A percentile compares a stretch with the other conserved stretches of the same genome.
Evolutionary conservation across 1,140 invertebrate genomes (phyloP).

Genomic region (Drosophila punjabiensis): DNA sequence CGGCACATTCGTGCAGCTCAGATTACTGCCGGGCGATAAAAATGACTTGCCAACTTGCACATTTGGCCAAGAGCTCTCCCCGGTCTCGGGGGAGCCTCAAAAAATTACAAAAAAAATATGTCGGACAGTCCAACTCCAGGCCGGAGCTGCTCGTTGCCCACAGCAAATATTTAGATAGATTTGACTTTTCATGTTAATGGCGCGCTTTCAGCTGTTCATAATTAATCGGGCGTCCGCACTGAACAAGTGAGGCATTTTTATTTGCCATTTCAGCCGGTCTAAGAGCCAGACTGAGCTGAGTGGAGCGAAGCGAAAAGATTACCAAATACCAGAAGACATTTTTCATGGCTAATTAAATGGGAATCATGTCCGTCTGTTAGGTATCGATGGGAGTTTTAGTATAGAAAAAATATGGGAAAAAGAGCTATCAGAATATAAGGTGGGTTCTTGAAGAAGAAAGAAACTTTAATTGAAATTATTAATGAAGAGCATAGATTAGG

Average conservation of each 20-base stretch:
- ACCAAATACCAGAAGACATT: slow-evolving; percentile 73
- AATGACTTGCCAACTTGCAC: slow-evolving; percentile 83
- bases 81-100: slow-evolving; percentile 27
- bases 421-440: neutral
- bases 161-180: slow-evolving; percentile 83
- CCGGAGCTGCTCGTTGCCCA: slow-evolving; percentile 52
- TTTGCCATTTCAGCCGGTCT: slow-evolving; percentile 50
- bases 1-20: slow-evolving; percentile 81
- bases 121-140: slow-evolving; percentile 32
- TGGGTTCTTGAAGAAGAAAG: too few species aligned
- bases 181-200: slow-evolving; percentile 84
- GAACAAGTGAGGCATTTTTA: slow-evolving; percentile 80
- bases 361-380: slow-evolving; percentile 49
- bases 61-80: slow-evolving; percentile 70
- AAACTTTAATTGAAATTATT: too few species aligned
- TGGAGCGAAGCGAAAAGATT: slow-evolving; percentile 28
- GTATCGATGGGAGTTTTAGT: slow-evolving; percentile 48
- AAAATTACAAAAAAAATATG: slow-evolving; percentile 21
- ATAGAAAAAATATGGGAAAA: neutral
- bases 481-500: too few species aligned
- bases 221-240: slow-evolving; percentile 79
- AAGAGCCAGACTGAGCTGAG: slow-evolving; percentile 6
- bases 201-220: slow-evolving; percentile 83
- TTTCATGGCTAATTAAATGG: slow-evolving; percentile 77
- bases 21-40: slow-evolving; percentile 81